These are phyloP conservation scores for Pelecanus crispus DNA, from an alignment of 2,113 vertebrate genomes.

Conservation along the genomic window DNA sequence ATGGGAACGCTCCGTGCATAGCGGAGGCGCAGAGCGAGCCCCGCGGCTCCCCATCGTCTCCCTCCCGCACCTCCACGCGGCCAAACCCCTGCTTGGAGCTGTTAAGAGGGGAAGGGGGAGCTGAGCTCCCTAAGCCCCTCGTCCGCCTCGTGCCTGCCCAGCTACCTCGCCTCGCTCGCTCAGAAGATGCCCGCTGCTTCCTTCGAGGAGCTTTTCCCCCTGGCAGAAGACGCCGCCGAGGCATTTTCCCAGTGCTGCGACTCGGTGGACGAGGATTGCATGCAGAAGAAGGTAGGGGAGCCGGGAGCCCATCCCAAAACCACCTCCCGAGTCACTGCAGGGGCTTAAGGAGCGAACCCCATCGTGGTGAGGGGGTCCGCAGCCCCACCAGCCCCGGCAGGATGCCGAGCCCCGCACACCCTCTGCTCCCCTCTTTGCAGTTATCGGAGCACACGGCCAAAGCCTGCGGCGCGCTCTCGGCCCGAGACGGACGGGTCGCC, in stretches of 20 bases:
- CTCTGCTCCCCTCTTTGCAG: background rate
- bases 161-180: slow-evolving; percentile 62
- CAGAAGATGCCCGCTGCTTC: slow-evolving; percentile 64
- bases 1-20: fast-evolving
- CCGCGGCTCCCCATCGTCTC: fast-evolving
- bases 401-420: fast-evolving
- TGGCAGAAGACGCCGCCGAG: slow-evolving; percentile 40
- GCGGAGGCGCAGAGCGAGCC: fast-evolving
- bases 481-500: slow-evolving; percentile 22
- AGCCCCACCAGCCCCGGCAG: background rate
- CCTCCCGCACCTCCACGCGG: fast-evolving
- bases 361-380: fast-evolving
- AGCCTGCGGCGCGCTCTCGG: slow-evolving; percentile 36
- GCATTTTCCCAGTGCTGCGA: slow-evolving; percentile 67
- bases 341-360: background rate
- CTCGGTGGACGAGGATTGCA: slow-evolving; percentile 57
- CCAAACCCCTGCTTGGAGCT: fast-evolving
- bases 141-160: background rate
- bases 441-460: slow-evolving; percentile 52
- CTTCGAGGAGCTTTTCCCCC: slow-evolving; percentile 57
- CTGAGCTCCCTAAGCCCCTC: background rate
- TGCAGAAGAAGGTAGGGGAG: slow-evolving; percentile 61
- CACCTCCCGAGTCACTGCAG: fast-evolving
- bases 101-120: background rate
- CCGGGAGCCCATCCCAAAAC: background rate